Evolutionary conservation across 2,113 vertebrate genomes (phyloP).

Genomic region (Eurystomus gularis): DNA sequence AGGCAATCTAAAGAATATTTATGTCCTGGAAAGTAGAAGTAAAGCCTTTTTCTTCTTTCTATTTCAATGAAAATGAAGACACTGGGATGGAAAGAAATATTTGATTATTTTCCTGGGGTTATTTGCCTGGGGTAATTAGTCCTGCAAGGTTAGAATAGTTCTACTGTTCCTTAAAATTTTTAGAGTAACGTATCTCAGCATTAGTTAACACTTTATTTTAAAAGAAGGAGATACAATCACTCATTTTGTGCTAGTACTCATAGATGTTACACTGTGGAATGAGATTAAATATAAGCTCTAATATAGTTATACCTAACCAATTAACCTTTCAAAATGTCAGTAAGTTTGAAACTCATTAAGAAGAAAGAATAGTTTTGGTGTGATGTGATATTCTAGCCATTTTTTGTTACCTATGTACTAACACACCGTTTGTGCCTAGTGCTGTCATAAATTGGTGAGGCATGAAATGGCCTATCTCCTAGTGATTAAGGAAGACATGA

Average conservation of each 20-base stretch:
- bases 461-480: background rate
- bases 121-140: background rate
- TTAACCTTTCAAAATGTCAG: background rate
- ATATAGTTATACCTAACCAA: background rate
- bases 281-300: background rate
- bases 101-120: background rate
- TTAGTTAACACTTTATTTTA: background rate
- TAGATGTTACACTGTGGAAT: background rate
- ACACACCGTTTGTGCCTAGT: background rate
- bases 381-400: background rate
- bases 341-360: background rate
- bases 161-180: background rate
- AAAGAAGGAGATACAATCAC: background rate
- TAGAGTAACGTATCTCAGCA: background rate
- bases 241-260: background rate
- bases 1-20: background rate
- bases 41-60: background rate
- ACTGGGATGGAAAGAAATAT: background rate
- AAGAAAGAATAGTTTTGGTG: background rate
- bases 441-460: background rate
- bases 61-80: background rate
- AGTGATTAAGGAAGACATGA: background rate
- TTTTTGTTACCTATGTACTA: background rate
- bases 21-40: background rate
- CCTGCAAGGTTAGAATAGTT: background rate